These are phyloP conservation scores for Menidia menidia DNA, from an alignment of 2,797 vertebrate genomes.

Conservation along the genomic window DNA sequence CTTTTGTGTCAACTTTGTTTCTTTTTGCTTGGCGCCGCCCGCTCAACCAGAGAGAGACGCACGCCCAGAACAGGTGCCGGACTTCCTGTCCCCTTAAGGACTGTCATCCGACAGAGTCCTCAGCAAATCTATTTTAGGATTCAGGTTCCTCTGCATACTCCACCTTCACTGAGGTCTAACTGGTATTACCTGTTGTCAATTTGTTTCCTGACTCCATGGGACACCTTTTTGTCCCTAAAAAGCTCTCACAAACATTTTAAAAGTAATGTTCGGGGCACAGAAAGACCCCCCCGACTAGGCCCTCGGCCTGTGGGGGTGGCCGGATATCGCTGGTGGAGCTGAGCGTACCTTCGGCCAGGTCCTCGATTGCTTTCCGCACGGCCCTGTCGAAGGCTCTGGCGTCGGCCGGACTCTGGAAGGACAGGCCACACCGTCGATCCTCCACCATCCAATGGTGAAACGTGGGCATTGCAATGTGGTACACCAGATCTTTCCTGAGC, in stretches of 20 bases:
- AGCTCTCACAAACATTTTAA: neutral
- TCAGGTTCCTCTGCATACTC: neutral
- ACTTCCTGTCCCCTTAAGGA: neutral
- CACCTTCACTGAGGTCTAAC: slow-evolving; percentile 1
- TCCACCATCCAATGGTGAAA: slow-evolving; percentile 99
- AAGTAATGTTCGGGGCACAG: neutral
- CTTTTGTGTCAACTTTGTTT: neutral
- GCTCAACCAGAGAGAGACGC: neutral
- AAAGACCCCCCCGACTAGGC: neutral
- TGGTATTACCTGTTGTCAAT: slow-evolving; percentile 11
- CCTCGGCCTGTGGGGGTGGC: too few relatives aligned
- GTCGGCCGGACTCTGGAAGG: slow-evolving; percentile 97
- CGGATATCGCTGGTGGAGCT: too few relatives aligned
- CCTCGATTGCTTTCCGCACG: slow-evolving; percentile 96
- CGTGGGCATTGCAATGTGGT: slow-evolving; percentile 96
- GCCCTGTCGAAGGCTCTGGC: slow-evolving; percentile 97
- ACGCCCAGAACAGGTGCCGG: too few relatives aligned
- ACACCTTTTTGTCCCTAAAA: neutral
- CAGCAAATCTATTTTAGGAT: neutral
- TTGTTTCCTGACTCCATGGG: neutral
- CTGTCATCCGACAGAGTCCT: neutral
- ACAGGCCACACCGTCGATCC: slow-evolving; percentile 94
- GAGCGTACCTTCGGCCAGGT: slow-evolving; percentile 92
- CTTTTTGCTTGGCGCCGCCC: too few relatives aligned
- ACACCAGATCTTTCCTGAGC: slow-evolving; percentile 95